A percentile compares a stretch with the other conserved stretches of the same genome.
Conservation (phyloP, 2,113 vertebrate genomes). For the Tichodroma muraria region DNA sequence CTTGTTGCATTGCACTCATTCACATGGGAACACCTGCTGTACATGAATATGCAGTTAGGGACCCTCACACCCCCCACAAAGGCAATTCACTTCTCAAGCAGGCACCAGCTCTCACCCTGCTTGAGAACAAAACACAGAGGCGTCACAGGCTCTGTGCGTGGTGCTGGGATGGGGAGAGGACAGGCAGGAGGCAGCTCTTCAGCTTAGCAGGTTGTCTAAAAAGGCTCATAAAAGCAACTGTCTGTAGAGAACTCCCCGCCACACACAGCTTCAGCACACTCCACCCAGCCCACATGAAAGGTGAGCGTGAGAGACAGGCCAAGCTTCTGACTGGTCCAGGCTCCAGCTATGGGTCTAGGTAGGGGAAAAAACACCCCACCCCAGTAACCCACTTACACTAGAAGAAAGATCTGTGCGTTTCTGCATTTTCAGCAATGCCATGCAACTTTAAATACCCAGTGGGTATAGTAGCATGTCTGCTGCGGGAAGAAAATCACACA, state of each 20-base stretch:
- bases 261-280: background rate
- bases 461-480: background rate
- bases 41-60: background rate
- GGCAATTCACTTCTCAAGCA: background rate
- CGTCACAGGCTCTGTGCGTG: fast-evolving
- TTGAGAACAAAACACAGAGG: background rate
- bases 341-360: background rate
- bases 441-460: background rate
- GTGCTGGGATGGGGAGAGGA: background rate
- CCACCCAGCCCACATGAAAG: background rate
- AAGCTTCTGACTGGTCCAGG: background rate
- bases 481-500: background rate
- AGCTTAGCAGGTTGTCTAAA: background rate
- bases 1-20: background rate
- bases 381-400: background rate
- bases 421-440: background rate
- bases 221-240: background rate
- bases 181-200: background rate
- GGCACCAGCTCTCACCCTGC: background rate
- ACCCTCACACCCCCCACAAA: background rate
- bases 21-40: background rate
- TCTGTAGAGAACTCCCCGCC: background rate
- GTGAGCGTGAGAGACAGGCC: background rate
- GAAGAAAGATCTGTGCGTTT: background rate
- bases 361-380: background rate